Conservation (phyloP, 2,888 invertebrate genomes). For the Melanostoma scalare region DNA sequence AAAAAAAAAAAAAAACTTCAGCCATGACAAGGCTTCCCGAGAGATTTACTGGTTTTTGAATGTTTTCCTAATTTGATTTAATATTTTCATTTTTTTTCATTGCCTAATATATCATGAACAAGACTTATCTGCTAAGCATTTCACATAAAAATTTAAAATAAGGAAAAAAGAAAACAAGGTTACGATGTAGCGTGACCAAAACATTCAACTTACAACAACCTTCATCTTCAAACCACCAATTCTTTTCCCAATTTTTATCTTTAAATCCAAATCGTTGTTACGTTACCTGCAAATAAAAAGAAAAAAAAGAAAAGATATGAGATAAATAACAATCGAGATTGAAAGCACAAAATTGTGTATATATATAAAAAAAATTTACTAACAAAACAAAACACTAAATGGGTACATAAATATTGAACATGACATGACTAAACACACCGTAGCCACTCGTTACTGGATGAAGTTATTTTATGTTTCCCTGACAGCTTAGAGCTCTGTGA, state of each 20-base stretch:
- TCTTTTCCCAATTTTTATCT: constrained; percentile 27
- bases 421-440: constrained; percentile 31
- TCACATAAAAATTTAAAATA: background rate
- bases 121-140: no score
- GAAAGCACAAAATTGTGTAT: background rate
- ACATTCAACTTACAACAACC: constrained; percentile 35
- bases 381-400: constrained; percentile 32
- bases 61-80: no score
- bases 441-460: constrained; percentile 20
- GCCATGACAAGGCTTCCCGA: no score
- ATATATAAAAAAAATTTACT: constrained; percentile 20
- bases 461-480: constrained; percentile 62
- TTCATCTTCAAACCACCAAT: constrained; percentile 34
- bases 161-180: constrained; percentile 1
- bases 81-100: background rate
- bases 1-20: background rate
- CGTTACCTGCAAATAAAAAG: constrained; percentile 58
- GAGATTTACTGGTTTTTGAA: no score
- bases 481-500: constrained; percentile 63
- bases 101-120: background rate
- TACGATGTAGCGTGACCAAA: constrained; percentile 27
- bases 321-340: constrained; percentile 42
- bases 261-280: constrained; percentile 13
- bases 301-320: constrained; percentile 20
- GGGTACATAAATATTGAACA: constrained; percentile 58